A percentile compares a stretch with the other conserved stretches of the same genome.
Conservation (phyloP, 2,113 vertebrate genomes). For the Chiloscyllium plagiosum region DNA sequence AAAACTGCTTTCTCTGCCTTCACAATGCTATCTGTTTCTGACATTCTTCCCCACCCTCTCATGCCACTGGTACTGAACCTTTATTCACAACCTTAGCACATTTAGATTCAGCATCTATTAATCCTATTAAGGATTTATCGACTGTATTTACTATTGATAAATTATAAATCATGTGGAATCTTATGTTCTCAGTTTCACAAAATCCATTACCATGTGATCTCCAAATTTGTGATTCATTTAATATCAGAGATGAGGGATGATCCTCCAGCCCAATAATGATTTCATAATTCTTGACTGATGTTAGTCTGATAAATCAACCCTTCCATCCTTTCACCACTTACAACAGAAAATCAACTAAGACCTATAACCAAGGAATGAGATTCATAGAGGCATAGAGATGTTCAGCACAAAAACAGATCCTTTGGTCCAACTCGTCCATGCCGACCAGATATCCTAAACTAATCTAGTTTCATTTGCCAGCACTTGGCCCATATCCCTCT, state of each 20-base stretch:
- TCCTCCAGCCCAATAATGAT: not conserved
- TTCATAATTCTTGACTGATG: not conserved
- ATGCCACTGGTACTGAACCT: not conserved
- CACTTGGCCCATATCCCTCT: too few species aligned
- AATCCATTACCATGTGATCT: not conserved
- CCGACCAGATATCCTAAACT: too few species aligned
- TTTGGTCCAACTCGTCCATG: too few species aligned
- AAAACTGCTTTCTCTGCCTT: not conserved
- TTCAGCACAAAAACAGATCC: too few species aligned
- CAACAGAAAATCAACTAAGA: not conserved
- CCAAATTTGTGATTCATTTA: not conserved
- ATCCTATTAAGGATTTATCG: not conserved
- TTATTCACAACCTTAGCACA: not conserved
- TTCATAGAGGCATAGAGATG: too few species aligned
- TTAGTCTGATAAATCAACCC: too few species aligned
- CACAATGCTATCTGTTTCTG: not conserved
- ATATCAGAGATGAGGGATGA: not conserved
- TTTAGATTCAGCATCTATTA: not conserved
- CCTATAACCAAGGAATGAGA: not conserved
- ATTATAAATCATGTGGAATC: not conserved
- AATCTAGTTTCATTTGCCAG: too few species aligned
- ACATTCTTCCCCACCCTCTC: not conserved
- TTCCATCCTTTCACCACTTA: not conserved
- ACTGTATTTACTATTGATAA: not conserved
- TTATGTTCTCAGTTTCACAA: not conserved